These are phyloP conservation scores for Pyxicephalus adspersus DNA, from an alignment of 2,113 vertebrate species.

Conservation along the genomic window DNA sequence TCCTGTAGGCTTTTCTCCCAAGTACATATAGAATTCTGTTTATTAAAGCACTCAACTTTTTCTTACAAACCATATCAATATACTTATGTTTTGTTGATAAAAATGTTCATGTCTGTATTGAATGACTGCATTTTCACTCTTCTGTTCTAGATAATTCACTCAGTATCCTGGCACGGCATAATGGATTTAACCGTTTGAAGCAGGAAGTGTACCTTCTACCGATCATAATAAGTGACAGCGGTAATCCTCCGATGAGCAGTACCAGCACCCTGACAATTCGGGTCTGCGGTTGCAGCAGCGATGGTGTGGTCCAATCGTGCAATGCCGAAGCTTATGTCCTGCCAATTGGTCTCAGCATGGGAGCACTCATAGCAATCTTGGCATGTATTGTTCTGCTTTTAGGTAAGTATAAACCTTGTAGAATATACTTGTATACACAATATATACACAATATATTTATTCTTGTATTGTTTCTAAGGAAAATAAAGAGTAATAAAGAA, in stretches of 20 bases:
- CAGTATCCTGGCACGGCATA: constrained; percentile 91
- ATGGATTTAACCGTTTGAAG: constrained; percentile 92
- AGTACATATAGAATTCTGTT: too few relatives aligned
- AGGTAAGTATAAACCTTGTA: constrained; percentile 74
- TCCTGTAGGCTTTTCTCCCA: too few relatives aligned
- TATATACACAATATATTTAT: not conserved
- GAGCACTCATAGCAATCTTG: constrained; percentile 95
- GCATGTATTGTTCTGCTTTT: constrained; percentile 94
- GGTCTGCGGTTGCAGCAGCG: constrained; percentile 94
- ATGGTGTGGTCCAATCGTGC: constrained; percentile 91
- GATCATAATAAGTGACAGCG: constrained; percentile 93
- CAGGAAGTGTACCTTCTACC: constrained; percentile 96
- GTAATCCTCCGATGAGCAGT: constrained; percentile 94
- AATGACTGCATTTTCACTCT: constrained; percentile 41
- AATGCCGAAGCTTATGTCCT: constrained; percentile 94
- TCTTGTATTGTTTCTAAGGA: not conserved
- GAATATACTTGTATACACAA: not conserved
- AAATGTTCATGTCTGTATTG: not conserved
- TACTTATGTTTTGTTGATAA: not conserved
- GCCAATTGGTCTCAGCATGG: constrained; percentile 98
- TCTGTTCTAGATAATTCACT: constrained; percentile 89
- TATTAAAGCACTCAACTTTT: too few relatives aligned
- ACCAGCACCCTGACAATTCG: constrained; percentile 96
- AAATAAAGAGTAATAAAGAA: too few relatives aligned
- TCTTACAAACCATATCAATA: not conserved